phyloP scores from a whole-genome alignment of 2,113 vertebrate genomes.

The Oxyura jamaicensis region DNA sequence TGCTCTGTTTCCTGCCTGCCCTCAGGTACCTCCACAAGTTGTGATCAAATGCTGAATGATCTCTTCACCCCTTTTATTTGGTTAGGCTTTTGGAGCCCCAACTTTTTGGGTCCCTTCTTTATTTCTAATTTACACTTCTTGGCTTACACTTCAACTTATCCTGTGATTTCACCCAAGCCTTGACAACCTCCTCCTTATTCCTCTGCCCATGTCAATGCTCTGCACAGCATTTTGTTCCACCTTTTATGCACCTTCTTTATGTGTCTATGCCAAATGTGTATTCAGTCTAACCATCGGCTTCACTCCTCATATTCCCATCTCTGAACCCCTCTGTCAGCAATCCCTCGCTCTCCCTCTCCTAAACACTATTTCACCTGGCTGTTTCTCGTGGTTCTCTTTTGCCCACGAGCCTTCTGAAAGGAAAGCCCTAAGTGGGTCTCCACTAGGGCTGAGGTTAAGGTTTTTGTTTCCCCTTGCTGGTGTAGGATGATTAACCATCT shows the following conservation, averaged over 20 bases:
- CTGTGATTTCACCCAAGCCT: neutral
- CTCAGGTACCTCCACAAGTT: neutral
- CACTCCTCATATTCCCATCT: neutral
- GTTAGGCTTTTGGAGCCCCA: neutral
- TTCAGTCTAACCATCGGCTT: neutral
- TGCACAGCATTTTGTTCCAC: neutral
- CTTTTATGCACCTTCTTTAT: neutral
- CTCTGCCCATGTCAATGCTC: neutral
- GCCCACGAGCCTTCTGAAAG: neutral
- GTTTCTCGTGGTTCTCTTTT: neutral
- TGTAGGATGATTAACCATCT: neutral
- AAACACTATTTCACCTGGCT: neutral
- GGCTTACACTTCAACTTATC: neutral
- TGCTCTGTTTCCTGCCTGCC: neutral
- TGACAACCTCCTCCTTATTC: neutral
- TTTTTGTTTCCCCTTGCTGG: neutral
- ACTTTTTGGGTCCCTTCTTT: neutral
- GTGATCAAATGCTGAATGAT: neutral
- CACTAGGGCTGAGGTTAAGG: neutral
- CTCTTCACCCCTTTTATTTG: neutral
- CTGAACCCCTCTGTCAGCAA: neutral
- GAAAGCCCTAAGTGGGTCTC: neutral
- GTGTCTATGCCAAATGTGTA: neutral
- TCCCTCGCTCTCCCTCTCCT: neutral
- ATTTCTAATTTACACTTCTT: neutral